phyloP scores from a whole-genome alignment of 2,113 vertebrate genomes.

The Epinephelus cyanopodus region DNA sequence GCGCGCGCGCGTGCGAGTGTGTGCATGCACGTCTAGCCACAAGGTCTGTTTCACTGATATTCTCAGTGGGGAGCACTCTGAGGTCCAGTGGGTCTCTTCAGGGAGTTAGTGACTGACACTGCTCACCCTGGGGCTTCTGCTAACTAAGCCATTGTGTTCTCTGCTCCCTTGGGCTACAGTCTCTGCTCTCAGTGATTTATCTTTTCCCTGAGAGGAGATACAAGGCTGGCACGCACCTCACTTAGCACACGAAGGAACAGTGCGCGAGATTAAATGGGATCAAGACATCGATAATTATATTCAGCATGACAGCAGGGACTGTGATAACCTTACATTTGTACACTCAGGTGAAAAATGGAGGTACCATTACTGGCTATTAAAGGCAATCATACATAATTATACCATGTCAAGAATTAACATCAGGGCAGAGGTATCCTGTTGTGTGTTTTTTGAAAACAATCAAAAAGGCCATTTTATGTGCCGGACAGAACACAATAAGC shows the following conservation, averaged over 20 bases:
- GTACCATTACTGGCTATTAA: not conserved
- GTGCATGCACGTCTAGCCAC: not conserved
- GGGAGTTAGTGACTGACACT: slow-evolving; percentile 55
- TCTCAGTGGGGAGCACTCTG: slow-evolving; percentile 21
- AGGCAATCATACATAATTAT: not conserved
- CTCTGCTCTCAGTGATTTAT: slow-evolving; percentile 22
- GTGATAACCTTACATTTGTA: not conserved
- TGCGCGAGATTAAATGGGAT: slow-evolving; percentile 9
- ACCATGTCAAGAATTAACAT: not conserved
- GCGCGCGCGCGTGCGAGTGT: not conserved
- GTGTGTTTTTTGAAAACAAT: not conserved
- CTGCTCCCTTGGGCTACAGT: not conserved
- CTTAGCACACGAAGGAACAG: not conserved
- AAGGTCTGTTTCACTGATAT: slow-evolving; percentile 28
- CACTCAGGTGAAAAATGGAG: not conserved
- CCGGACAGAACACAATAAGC: not conserved
- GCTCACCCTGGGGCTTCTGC: slow-evolving; percentile 26
- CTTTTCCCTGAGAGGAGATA: not conserved
- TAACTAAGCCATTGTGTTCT: slow-evolving; percentile 17
- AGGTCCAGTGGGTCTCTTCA: slow-evolving; percentile 33
- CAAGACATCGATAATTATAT: slow-evolving; percentile 11
- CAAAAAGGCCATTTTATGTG: not conserved
- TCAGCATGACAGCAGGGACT: not conserved
- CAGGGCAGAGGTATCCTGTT: not conserved
- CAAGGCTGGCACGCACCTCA: not conserved